Evolutionary conservation across 2,113 vertebrate genomes (phyloP), one percentile per base, ranked within the genome.

Genomic region (Microtus ochrogaster): DNA sequence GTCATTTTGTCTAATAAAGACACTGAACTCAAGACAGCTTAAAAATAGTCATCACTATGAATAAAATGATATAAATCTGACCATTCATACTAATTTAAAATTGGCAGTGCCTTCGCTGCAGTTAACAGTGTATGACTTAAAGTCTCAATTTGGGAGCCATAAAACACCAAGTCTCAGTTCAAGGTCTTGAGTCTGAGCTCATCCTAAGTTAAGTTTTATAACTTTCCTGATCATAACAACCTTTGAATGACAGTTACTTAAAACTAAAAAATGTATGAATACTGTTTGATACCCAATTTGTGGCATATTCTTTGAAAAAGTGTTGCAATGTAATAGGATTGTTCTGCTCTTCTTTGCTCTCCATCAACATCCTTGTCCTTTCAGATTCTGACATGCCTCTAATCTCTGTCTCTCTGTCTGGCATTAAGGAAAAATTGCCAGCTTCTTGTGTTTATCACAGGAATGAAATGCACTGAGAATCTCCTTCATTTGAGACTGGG

Each of bases 81-180:
- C 16, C 47, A 91, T 61, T 91, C 66, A 83, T 70, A n/a, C 81
- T 79, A 93, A 72, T 36, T 92, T 92, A 85, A 93, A 93, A 92
- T 36, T 72, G 79, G 33, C 17, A 89, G 26, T 68, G 28, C 55
- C 24, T 16, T 2, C 14, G 16, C 58, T 1, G 86, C 5, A 76
- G 1, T 52, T 89, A 91, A 49, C 26, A 90, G 21, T 52, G 9
- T 58, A 13, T 90, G 82, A 91, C 13, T 52, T 41, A 52, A 85
- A 74, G 30, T 58, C 55, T 96, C 65, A 89, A 1, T 89, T 82
- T 92, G 22, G 10, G 5, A 13, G 2, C n/a, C 8, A 30, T 72
- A 44, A 84, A 87, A 74, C 0, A 39, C 4, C 22, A 66, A 93
- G 16, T 70, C 33, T 91, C 8, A 86, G 41, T 72, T 95, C 61